Conservation (phyloP, 2,888 invertebrate genomes). For the Holacanthella duospinosa region DNA sequence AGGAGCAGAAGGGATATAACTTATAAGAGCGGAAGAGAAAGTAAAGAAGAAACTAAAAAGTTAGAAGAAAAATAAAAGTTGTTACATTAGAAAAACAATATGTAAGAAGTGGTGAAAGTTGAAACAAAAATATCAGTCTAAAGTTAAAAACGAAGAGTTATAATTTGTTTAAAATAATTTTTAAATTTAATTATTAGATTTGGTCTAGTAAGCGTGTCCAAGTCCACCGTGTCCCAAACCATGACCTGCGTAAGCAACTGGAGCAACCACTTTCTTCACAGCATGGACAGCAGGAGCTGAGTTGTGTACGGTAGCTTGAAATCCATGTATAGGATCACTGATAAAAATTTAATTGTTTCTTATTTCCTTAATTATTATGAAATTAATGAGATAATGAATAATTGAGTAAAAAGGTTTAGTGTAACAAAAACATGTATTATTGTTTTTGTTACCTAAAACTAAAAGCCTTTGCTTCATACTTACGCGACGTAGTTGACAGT, state of each 20-base stretch:
- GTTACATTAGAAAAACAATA: too few relatives aligned
- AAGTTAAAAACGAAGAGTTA: too few relatives aligned
- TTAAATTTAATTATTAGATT: too few relatives aligned
- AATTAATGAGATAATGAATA: not conserved
- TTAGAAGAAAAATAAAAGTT: not conserved
- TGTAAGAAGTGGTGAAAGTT: too few relatives aligned
- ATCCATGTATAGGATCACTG: slow-evolving; percentile 40
- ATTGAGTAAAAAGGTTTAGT: too few relatives aligned
- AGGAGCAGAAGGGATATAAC: not conserved
- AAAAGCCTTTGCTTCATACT: not conserved
- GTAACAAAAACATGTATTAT: not conserved
- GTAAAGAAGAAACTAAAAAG: not conserved
- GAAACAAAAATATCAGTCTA: too few relatives aligned
- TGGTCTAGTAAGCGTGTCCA: too few relatives aligned
- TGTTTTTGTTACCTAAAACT: not conserved
- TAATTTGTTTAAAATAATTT: too few relatives aligned
- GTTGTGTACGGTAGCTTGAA: slow-evolving; percentile 36
- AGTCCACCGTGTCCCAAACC: not conserved
- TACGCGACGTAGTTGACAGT: slow-evolving; percentile 41
- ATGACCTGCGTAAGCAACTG: not conserved
- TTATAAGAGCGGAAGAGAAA: not conserved
- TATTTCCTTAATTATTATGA: too few relatives aligned
- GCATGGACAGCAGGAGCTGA: slow-evolving; percentile 17
- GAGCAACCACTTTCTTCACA: slow-evolving; percentile 4
- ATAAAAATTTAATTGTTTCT: too few relatives aligned